Base-by-base conservation (phyloP, 2,797 vertebrate genomes). In the Oceanodroma leucorhoa region DNA sequence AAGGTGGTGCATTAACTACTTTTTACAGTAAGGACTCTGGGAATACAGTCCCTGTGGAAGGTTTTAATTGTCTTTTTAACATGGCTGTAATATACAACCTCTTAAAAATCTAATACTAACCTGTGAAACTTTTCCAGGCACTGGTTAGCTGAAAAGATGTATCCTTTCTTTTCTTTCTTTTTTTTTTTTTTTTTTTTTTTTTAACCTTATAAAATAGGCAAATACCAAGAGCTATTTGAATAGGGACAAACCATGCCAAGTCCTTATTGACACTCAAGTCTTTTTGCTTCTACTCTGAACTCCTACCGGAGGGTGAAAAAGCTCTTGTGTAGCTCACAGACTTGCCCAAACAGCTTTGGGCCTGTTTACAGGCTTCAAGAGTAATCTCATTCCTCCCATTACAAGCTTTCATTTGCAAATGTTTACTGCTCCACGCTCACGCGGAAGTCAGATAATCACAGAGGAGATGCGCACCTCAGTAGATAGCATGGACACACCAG, bases 51-150 rank as follows among this genome's bases (percentile, higher is more conserved):
- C 55, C 62, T 10, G 2, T 21, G 53, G 62, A 89, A 84, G 64
- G 77, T 66, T 96, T 96, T 87, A 93, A 83, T 81, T 95, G 84
- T 87, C 78, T 81, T 91, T 94, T 92, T 51, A 90, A 93, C 82
- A 80, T 1, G 4, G 12, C 50, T 71, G n/a, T 46, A 82, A 72
- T 75, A 71, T 27, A 78, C 30, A 94, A 67, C 65, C 73, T 93
- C 82, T 97, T 94, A 93, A 89, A 95, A 95, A 83, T 24, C 62
- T 80, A 96, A 95, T 29, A 64, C 41, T 66, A 86, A 91, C 61
- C 70, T 91, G 66, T 89, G 92, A 96, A 95, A 94, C n/a, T 92
- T 95, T 95, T 96, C 87, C 92, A 97, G 76, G 55, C 85, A 93
- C 66, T 60, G 23, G 75, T 53, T 90, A 91, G 66, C 83, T 93